Evolutionary conservation across 2,888 invertebrate genomes (phyloP).

Genomic region (Coenonympha arcania): DNA sequence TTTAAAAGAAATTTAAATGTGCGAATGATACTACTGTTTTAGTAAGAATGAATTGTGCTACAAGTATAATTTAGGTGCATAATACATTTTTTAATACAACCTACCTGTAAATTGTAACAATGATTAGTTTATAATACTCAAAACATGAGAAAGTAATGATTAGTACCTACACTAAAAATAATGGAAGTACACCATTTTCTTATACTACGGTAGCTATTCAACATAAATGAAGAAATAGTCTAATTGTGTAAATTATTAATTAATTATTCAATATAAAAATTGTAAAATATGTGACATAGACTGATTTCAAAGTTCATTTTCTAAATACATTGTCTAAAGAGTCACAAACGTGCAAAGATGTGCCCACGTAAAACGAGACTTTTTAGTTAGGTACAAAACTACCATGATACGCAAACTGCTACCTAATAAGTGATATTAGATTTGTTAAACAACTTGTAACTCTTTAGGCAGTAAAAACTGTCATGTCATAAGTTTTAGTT

Average conservation of each 20-base stretch:
- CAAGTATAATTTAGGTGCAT: slow-evolving; percentile 19
- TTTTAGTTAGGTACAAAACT: no score
- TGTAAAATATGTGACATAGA: slow-evolving; percentile 1
- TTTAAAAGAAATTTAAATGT: slow-evolving; percentile 7
- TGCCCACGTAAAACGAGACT: no score
- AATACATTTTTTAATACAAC: slow-evolving; percentile 9
- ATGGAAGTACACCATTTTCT: slow-evolving; percentile 23
- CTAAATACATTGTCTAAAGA: slow-evolving; percentile 15
- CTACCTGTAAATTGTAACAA: not conserved
- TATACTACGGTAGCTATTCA: not conserved
- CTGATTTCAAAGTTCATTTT: not conserved
- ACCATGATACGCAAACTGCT: no score
- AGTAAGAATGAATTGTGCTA: slow-evolving; percentile 10
- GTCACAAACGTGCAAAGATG: no score
- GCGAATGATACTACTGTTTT: slow-evolving; percentile 23
- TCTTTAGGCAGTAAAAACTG: no score
- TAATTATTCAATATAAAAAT: not conserved
- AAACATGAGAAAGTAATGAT: slow-evolving; percentile 13
- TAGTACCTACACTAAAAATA: slow-evolving; percentile 17
- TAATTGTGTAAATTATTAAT: no score
- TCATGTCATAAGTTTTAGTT: slow-evolving; percentile 33
- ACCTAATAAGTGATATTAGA: no score
- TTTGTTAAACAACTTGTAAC: no score
- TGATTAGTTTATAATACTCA: slow-evolving; percentile 1
- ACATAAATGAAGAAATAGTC: not conserved